A percentile compares a stretch with the other conserved stretches of the same genome.
Conservation (phyloP, 2,113 vertebrate species). For the Pionites leucogaster region DNA sequence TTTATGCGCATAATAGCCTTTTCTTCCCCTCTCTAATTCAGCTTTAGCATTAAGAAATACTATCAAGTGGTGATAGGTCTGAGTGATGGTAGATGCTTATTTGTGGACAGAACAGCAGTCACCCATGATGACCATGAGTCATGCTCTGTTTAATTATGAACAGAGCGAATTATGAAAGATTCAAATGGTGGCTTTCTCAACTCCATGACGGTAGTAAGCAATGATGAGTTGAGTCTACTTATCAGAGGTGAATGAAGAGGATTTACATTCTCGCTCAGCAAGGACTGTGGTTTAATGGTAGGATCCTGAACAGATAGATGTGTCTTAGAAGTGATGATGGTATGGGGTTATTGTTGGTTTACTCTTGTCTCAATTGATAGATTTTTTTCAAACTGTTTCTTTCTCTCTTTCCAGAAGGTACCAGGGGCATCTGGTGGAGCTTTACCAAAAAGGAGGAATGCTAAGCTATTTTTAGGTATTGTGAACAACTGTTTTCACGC, state of each 20-base stretch:
- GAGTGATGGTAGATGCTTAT: neutral
- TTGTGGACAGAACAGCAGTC: neutral
- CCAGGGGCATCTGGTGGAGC: slow-evolving; percentile 93
- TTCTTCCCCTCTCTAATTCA: neutral
- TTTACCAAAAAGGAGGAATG: slow-evolving; percentile 88
- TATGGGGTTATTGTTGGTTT: neutral
- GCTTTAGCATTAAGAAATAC: neutral
- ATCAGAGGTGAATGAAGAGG: neutral
- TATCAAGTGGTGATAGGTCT: neutral
- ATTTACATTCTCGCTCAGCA: neutral
- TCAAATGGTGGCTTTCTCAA: neutral
- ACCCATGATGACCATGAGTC: neutral
- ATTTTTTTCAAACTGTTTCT: slow-evolving; percentile 63
- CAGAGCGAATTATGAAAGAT: neutral
- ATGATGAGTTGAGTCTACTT: neutral
- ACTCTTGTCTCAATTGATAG: neutral
- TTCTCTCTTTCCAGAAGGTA: slow-evolving; percentile 85
- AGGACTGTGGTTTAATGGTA: neutral
- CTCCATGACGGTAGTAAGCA: neutral
- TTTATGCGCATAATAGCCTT: neutral
- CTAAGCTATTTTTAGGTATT: slow-evolving; percentile 93
- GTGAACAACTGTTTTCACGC: slow-evolving; percentile 48
- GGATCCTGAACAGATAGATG: neutral
- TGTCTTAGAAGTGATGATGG: neutral
- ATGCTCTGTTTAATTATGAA: neutral